Base-by-base conservation (phyloP, 2,113 vertebrate species). In the Leucosticte australis region DNA sequence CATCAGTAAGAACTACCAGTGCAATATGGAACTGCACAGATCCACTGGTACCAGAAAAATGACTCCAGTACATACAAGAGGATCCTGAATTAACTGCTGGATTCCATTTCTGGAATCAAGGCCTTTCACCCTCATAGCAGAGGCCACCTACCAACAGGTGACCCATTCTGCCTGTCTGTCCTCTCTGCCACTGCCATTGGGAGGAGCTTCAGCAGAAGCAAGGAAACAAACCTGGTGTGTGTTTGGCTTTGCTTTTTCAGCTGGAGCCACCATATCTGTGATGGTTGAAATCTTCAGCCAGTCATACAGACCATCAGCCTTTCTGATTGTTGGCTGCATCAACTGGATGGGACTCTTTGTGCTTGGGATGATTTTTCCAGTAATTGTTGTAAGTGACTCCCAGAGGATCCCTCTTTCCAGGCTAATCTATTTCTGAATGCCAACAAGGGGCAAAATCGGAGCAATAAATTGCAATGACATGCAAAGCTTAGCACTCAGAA, bases 211-310 rank as follows among this genome's bases (percentile, higher is more conserved):
- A 6, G n/a, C 39, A 86, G 39, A 10, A 70, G 15, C 56, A 74
- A 73, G 27, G 63, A 92, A 80, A 77, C 9, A 23, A 15, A 59
- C 44, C 24, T 52, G 44, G 9, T 33, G 53, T 85, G 20, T 91
- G 33, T 39, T 78, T 49, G 91, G 41, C 62, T 78, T 86, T 50
- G 78, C 56, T 81, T 87, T 84, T 80, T 46, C 89, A 97, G 96
- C 97, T 91, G 97, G 95, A 78, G 95, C 96, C 76, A 97, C 94
- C 39, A 9, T 96, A 57, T 56, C 96, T 23, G 56, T 98, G 56
- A 95, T 97, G 92, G 96, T 97, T 65, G 98, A 98, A 89, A 97
- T 98, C 83, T 98, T 97, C 95, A 97, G 86, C 79, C 98, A 98
- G 85, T 94, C 96, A 9, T 96, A 95, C 76, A 97, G 98, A 90